Evolutionary conservation across 1,140 invertebrate genomes (phyloP).

Genomic region (Mizuhopecten yessoensis): DNA sequence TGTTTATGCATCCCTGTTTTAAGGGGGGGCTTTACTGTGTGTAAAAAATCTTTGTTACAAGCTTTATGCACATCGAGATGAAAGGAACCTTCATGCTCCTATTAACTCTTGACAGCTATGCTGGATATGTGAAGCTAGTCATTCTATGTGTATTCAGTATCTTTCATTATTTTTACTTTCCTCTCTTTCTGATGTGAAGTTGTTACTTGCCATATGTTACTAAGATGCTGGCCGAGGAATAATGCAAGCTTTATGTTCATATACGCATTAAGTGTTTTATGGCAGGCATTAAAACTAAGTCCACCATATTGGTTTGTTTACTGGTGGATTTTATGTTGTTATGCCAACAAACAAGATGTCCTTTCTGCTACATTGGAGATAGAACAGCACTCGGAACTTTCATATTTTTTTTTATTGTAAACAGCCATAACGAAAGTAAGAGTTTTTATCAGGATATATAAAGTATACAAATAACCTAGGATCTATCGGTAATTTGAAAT

Average conservation of each 20-base stretch:
- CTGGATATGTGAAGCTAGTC: not conserved
- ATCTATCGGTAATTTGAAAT: too few relatives aligned
- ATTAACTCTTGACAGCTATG: not conserved
- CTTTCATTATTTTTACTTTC: too few relatives aligned
- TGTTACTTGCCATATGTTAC: not conserved
- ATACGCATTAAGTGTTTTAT: not conserved
- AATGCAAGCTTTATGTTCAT: not conserved
- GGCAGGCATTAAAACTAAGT: constrained; percentile 20
- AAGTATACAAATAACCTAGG: too few relatives aligned
- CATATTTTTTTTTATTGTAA: too few relatives aligned
- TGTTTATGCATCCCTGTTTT: not conserved
- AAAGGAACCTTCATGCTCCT: not conserved
- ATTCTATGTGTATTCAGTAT: too few relatives aligned
- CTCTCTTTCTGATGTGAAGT: not conserved
- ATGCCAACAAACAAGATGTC: constrained; percentile 9
- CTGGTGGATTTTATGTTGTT: not conserved
- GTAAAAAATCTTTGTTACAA: constrained; percentile 2
- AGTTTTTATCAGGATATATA: too few relatives aligned
- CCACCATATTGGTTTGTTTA: constrained; percentile 27
- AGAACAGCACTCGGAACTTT: not conserved
- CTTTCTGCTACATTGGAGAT: constrained; percentile 12
- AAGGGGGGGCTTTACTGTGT: not conserved
- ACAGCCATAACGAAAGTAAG: too few relatives aligned
- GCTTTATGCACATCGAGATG: constrained; percentile 5
- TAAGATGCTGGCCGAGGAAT: not conserved